Evolutionary conservation across 1,140 invertebrate genomes (phyloP).

Genomic region (Rhyzopertha dominica): DNA sequence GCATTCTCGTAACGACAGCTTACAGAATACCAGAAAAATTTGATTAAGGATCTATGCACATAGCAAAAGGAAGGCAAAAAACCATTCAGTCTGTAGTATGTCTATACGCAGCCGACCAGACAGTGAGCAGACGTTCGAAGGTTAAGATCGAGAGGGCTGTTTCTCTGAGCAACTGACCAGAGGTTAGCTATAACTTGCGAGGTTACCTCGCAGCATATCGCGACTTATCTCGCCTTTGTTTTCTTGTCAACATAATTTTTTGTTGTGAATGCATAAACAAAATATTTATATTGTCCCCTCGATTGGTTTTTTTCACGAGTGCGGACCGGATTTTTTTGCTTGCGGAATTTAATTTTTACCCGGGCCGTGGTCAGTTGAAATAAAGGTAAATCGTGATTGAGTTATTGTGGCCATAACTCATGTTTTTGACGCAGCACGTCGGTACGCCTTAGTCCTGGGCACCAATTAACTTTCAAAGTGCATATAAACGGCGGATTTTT

Average conservation of each 20-base stretch:
- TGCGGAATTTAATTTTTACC: conserved; percentile 42
- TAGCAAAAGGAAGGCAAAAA: conserved; percentile 36
- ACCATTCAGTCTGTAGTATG: conserved; percentile 40
- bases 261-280: conserved; percentile 46
- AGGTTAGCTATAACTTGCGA: conserved; percentile 45
- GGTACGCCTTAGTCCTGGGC: no score
- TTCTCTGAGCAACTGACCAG: no score
- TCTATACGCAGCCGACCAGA: conserved; percentile 36
- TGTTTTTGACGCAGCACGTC: conserved; percentile 34
- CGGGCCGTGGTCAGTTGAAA: conserved; percentile 21
- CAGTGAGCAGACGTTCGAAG: no score
- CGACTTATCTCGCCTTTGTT: conserved; percentile 47
- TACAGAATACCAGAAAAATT: conserved; percentile 40
- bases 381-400: conserved; percentile 44
- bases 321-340: conserved; percentile 30
- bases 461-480: no score
- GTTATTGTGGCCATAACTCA: conserved; percentile 45
- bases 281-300: conserved; percentile 47
- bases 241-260: conserved; percentile 47
- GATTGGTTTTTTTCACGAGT: conserved; percentile 38
- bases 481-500: no score
- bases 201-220: conserved; percentile 43
- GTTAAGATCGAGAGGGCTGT: no score
- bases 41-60: conserved; percentile 44
- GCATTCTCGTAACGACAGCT: conserved; percentile 38